A percentile compares a stretch with the other conserved stretches of the same genome.
phyloP scores from a whole-genome alignment of 2,888 invertebrate genomes.

The Polia nebulosa region DNA sequence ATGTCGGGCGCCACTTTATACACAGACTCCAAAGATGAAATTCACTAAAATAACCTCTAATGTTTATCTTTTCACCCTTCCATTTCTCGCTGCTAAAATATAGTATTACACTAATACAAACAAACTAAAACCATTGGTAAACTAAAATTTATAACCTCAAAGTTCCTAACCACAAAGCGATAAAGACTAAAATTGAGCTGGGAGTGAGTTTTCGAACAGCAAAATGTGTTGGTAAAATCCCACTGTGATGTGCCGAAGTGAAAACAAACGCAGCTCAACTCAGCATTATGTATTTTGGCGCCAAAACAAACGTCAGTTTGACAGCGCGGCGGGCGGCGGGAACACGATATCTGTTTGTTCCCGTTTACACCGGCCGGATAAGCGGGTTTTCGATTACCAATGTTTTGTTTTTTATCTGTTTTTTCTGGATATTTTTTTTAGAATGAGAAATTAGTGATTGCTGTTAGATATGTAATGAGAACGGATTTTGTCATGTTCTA shows the following conservation, averaged over 20 bases:
- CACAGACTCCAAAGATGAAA: conserved; percentile 85
- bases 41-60: conserved; percentile 88
- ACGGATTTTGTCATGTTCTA: conserved; percentile 43
- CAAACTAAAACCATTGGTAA: conserved; percentile 61
- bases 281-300: conserved; percentile 91
- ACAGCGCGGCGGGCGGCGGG: conserved; percentile 90
- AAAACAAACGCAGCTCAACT: conserved; percentile 89
- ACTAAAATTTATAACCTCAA: conserved; percentile 43
- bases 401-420: conserved; percentile 70
- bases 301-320: conserved; percentile 91
- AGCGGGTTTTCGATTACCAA: conserved; percentile 87
- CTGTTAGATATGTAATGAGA: conserved; percentile 58
- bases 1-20: conserved; percentile 87
- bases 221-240: conserved; percentile 66
- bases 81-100: conserved; percentile 88
- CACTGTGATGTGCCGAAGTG: conserved; percentile 88
- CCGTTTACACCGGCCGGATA: conserved; percentile 87
- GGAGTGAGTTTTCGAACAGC: conserved; percentile 75
- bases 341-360: conserved; percentile 89
- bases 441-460: conserved; percentile 65
- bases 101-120: conserved; percentile 88
- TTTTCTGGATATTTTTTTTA: conserved; percentile 62
- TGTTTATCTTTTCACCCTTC: conserved; percentile 91
- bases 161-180: conserved; percentile 47
- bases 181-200: conserved; percentile 74